A percentile compares a stretch with the other conserved stretches of the same genome.
phyloP scores from a whole-genome alignment of 2,888 invertebrate species.

The Chrysolina haemoptera region DNA sequence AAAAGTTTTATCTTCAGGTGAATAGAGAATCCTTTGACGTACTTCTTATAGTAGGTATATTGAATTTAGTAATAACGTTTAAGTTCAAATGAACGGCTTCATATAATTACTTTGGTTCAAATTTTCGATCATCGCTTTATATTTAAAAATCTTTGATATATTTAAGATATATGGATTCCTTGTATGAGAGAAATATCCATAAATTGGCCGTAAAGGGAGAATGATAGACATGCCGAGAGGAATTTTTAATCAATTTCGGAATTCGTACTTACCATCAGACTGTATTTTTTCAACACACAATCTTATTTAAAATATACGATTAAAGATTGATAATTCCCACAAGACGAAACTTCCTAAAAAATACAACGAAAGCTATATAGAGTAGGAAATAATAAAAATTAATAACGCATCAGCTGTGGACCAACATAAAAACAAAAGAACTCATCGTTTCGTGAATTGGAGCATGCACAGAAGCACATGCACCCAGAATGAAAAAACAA shows the following conservation, averaged over 20 bases:
- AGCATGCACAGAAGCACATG: background rate
- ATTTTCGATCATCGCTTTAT: background rate
- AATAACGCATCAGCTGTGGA: constrained; percentile 10
- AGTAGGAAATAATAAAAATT: constrained; percentile 2
- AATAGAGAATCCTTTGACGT: background rate
- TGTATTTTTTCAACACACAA: no score
- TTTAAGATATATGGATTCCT: background rate
- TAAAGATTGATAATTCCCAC: background rate
- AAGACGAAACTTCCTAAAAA: background rate
- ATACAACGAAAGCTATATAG: no score
- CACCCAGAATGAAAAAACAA: background rate
- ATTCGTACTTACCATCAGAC: background rate
- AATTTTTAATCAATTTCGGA: background rate
- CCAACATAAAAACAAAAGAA: background rate
- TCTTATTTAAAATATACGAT: background rate
- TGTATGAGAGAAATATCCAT: background rate
- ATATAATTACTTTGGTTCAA: background rate
- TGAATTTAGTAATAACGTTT: background rate
- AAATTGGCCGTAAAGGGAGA: background rate
- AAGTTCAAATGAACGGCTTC: background rate
- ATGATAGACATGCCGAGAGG: background rate
- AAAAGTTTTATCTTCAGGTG: background rate
- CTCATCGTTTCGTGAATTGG: background rate
- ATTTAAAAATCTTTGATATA: background rate
- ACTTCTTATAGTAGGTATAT: background rate